Conservation (phyloP, 2,797 vertebrate genomes). For the Chelon labrosus region DNA sequence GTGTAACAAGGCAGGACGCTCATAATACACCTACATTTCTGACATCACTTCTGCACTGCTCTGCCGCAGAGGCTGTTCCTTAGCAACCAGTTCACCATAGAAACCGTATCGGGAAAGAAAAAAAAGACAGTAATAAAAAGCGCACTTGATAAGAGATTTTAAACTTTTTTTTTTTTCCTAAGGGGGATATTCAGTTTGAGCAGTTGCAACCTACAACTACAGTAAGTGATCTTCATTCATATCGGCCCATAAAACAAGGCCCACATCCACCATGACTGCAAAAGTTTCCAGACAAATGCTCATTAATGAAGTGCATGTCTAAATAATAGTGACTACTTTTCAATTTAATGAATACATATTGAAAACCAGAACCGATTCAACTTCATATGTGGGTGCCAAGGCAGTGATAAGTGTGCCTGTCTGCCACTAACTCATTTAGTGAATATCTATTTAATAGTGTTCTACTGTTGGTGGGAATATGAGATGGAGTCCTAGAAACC, state of each 20-base stretch:
- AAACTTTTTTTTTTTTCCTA: constrained; percentile 7
- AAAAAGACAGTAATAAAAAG: constrained; percentile 65
- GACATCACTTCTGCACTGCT: constrained; percentile 86
- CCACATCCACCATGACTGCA: not conserved
- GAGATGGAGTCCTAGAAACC: constrained; percentile 74
- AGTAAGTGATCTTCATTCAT: too few relatives aligned
- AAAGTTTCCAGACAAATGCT: not conserved
- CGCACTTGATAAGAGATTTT: constrained; percentile 45
- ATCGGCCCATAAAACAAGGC: not conserved
- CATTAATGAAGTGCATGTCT: not conserved
- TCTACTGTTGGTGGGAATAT: constrained; percentile 48
- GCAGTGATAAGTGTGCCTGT: constrained; percentile 17
- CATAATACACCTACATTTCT: constrained; percentile 78
- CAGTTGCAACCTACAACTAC: not conserved
- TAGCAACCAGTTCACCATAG: constrained; percentile 94
- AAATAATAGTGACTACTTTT: not conserved
- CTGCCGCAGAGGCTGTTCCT: constrained; percentile 91
- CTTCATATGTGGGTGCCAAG: not conserved
- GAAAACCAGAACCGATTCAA: not conserved
- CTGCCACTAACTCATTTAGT: constrained; percentile 25
- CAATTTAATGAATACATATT: not conserved
- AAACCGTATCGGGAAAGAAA: constrained; percentile 76
- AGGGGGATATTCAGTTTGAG: not conserved
- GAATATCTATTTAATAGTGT: constrained; percentile 45
- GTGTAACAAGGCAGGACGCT: constrained; percentile 61